Evolutionary conservation across 1,140 invertebrate genomes (phyloP), one percentile per base, ranked within the genome.

Genomic region (Saccostrea echinata): DNA sequence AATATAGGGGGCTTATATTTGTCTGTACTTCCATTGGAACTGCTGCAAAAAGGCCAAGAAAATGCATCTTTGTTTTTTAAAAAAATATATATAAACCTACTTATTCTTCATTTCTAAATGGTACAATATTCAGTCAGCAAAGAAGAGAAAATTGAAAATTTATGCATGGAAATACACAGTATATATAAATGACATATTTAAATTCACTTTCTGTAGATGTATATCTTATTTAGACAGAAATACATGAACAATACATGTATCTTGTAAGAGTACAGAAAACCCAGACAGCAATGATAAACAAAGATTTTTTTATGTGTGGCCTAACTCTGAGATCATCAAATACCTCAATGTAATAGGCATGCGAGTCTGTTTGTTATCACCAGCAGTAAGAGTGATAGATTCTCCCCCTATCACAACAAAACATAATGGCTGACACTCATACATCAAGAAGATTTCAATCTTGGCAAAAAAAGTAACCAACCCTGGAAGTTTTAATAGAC

Each of bases 271-370:
- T 43, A 9, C 43, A 61, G 4, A 61, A 18, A 21, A 8, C 4
- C 4, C 18, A 61, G 55, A 61, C 16, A 18, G 16, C 6, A n/a
- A 21, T 13, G 30, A 76, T 76, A 76, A 33, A 13, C 68, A 33
- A 3, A 76, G 27, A 76, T 12, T 30, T 1, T 30, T 76, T 76
- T 30, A 16, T 4, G 68, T 13, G 0, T 76, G 68, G 68, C 68
- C 68, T 76, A 11, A 30, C 27, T 76, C 68, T 76, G 68, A 76
- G 68, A 76, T 76, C 68, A 76, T 76, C 68, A 76, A 76, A 76
- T 76, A 76, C 27, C 27, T 30, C 27, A 6, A 35, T 76, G 68
- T 76, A 76, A 35, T 16, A 33, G 27, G 68, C 68, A 76, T 76
- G 68, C 33, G 68, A 71, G 24, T 76, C 27, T 76, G 68, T 30